A percentile compares a stretch with the other conserved stretches of the same genome.
Evolutionary conservation across 2,888 invertebrate species (phyloP).

Genomic region (Spilarctia lutea): DNA sequence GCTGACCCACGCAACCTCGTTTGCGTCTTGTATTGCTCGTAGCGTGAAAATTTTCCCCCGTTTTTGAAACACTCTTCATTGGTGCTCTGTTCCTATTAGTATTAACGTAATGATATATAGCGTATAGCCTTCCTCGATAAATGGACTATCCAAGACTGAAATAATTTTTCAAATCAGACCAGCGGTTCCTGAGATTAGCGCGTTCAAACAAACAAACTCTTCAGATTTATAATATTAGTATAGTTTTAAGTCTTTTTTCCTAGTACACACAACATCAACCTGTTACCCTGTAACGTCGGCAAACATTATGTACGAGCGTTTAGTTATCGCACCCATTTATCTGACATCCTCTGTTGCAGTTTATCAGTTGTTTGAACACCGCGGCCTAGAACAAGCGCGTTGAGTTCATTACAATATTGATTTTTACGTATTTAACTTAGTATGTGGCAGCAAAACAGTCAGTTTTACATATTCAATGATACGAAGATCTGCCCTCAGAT

Average conservation of each 20-base stretch:
- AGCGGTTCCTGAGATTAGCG: too few species aligned
- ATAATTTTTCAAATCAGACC: too few species aligned
- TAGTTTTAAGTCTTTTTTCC: neutral
- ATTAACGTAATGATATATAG: too few species aligned
- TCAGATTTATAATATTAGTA: too few species aligned
- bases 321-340: slow-evolving; percentile 47
- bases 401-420: slow-evolving; percentile 30
- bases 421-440: slow-evolving; percentile 27
- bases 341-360: slow-evolving; percentile 70
- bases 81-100: too few species aligned
- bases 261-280: slow-evolving; percentile 10
- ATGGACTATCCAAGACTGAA: too few species aligned
- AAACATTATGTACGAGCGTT: slow-evolving; percentile 4
- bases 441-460: slow-evolving; percentile 75
- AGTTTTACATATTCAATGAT: slow-evolving; percentile 65
- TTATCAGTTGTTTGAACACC: slow-evolving; percentile 70
- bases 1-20: too few species aligned
- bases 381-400: slow-evolving; percentile 24
- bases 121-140: too few species aligned
- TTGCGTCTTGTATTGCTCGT: too few species aligned
- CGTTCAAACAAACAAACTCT: too few species aligned
- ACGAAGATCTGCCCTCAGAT: slow-evolving; percentile 63
- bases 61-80: too few species aligned
- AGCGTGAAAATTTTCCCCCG: too few species aligned
- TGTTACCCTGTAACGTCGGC: slow-evolving; percentile 8